These are phyloP conservation scores for Gastracanthus pulcherrimus DNA, from an alignment of 2,888 invertebrate genomes.

Conservation along the genomic window DNA sequence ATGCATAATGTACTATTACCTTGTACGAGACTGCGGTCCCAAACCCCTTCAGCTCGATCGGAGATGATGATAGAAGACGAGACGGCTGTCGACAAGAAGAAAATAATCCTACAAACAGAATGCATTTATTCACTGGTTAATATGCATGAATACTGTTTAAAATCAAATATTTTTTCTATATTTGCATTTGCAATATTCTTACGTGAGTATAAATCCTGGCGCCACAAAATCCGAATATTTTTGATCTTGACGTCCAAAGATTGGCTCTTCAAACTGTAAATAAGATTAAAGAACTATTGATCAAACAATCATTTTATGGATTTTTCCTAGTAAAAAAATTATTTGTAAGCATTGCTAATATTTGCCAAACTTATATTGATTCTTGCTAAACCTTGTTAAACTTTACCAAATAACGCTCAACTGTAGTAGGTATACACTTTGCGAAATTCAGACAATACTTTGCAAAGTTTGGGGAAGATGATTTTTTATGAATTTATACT, in stretches of 20 bases:
- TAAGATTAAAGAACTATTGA: neutral
- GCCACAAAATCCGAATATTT: slow-evolving; percentile 90
- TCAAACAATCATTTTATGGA: too few relatives aligned
- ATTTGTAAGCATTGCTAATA: too few relatives aligned
- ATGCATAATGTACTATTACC: slow-evolving; percentile 73
- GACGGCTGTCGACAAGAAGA: slow-evolving; percentile 90
- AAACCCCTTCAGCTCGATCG: slow-evolving; percentile 90
- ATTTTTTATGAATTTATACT: too few relatives aligned
- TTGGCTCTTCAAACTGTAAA: slow-evolving; percentile 82
- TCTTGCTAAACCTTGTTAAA: too few relatives aligned
- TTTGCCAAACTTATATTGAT: too few relatives aligned
- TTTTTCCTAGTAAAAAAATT: slow-evolving; percentile 58
- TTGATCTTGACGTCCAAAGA: slow-evolving; percentile 84
- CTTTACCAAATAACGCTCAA: too few relatives aligned
- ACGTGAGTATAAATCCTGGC: slow-evolving; percentile 91
- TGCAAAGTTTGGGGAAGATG: too few relatives aligned
- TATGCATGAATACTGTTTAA: too few relatives aligned
- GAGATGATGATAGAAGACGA: slow-evolving; percentile 90
- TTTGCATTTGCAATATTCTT: slow-evolving; percentile 74
- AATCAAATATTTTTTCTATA: neutral
- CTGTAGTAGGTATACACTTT: too few relatives aligned
- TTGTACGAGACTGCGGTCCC: slow-evolving; percentile 92
- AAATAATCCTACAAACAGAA: slow-evolving; percentile 83
- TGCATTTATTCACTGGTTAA: too few relatives aligned
- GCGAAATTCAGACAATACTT: too few relatives aligned